A percentile compares a stretch with the other conserved stretches of the same genome.
Conservation (phyloP, 2,113 vertebrate genomes). For the Pollachius pollachius region DNA sequence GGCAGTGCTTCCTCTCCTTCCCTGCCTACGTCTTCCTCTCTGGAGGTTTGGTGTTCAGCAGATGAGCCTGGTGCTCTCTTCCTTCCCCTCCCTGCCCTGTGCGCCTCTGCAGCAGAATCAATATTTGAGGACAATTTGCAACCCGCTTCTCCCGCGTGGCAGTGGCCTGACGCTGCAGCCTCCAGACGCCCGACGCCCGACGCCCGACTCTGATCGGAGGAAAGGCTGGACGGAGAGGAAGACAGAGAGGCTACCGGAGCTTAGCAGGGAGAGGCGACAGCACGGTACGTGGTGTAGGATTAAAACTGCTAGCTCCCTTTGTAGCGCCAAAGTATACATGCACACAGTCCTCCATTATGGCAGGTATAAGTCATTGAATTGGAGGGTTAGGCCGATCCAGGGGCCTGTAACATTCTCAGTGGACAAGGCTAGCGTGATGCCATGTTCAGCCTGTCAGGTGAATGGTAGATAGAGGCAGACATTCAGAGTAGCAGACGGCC, state of each 20-base stretch:
- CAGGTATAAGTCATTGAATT: no score
- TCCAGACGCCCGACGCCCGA: slow-evolving; percentile 8
- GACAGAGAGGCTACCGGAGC: slow-evolving; percentile 27
- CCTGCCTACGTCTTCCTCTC: background rate
- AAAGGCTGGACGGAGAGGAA: slow-evolving; percentile 25
- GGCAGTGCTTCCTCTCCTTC: slow-evolving; percentile 18
- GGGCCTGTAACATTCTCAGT: no score
- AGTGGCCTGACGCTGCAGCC: slow-evolving; percentile 36
- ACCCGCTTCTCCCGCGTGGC: slow-evolving; percentile 54
- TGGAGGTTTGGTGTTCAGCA: slow-evolving; percentile 45
- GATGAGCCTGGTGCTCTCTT: slow-evolving; percentile 51
- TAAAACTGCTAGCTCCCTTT: slow-evolving; percentile 11
- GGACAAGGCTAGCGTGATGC: no score
- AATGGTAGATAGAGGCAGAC: no score
- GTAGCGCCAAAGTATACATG: slow-evolving; percentile 15
- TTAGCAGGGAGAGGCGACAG: slow-evolving; percentile 33
- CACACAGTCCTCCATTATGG: no score
- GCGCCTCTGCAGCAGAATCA: slow-evolving; percentile 59
- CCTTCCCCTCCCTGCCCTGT: slow-evolving; percentile 25
- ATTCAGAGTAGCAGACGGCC: no score
- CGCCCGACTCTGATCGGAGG: background rate
- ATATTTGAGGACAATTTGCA: slow-evolving; percentile 67
- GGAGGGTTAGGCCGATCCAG: no score
- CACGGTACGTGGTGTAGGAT: slow-evolving; percentile 27
- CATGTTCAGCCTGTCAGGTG: no score